Conservation (phyloP, 2,888 invertebrate species). For the Amphipyra berbera region DNA sequence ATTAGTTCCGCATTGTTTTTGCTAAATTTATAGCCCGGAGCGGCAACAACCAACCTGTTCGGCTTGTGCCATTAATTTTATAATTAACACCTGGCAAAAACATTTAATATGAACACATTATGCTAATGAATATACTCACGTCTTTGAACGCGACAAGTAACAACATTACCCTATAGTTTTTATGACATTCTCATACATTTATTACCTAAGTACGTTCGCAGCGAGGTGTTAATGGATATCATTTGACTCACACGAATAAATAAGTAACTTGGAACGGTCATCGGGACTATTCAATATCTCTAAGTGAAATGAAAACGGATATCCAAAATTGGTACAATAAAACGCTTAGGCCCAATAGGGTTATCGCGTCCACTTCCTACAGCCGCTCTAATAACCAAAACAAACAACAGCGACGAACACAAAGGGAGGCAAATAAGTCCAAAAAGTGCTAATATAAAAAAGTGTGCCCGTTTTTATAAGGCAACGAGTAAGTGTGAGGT, state of each 20-base stretch:
- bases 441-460: constrained; percentile 89
- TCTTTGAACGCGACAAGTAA: constrained; percentile 54
- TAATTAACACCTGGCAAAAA: constrained; percentile 81
- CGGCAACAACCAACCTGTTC: constrained; percentile 70
- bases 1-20: constrained; percentile 80
- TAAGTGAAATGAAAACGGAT: constrained; percentile 80
- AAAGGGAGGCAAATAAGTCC: constrained; percentile 87
- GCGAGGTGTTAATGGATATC: constrained; percentile 79
- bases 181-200: constrained; percentile 60
- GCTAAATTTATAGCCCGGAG: constrained; percentile 78
- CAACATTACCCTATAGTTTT: constrained; percentile 47
- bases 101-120: constrained; percentile 69
- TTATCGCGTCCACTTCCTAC: constrained; percentile 89
- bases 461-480: constrained; percentile 88
- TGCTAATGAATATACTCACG: constrained; percentile 57
- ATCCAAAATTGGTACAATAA: constrained; percentile 87
- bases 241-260: constrained; percentile 69
- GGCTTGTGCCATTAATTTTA: constrained; percentile 70
- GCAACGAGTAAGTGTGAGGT: constrained; percentile 89
- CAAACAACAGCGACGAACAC: constrained; percentile 86
- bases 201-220: constrained; percentile 48
- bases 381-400: constrained; percentile 88
- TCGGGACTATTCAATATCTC: constrained; percentile 65
- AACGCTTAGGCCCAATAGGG: constrained; percentile 88
- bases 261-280: constrained; percentile 57